Conservation (phyloP, 2,113 vertebrate genomes). For the Serilophus lunatus region DNA sequence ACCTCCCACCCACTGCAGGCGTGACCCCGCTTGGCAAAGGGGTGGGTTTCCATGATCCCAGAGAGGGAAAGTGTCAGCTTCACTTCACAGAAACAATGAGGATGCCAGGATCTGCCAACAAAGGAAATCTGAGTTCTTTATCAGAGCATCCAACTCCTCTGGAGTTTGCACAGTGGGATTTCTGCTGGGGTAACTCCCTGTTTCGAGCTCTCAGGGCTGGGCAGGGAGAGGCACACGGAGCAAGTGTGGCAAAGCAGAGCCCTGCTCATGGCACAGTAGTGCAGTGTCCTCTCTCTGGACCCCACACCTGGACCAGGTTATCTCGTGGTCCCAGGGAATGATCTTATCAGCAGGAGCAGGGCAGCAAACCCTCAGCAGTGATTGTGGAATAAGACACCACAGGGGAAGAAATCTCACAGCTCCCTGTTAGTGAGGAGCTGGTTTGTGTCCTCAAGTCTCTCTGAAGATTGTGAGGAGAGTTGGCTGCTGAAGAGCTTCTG, state of each 20-base stretch:
- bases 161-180: neutral
- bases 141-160: neutral
- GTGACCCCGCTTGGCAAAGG: neutral
- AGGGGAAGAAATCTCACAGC: neutral
- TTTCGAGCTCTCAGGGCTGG: neutral
- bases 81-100: neutral
- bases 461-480: neutral
- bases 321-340: neutral
- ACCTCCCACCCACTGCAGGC: neutral
- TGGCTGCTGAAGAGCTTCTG: neutral
- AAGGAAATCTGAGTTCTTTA: neutral
- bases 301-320: neutral
- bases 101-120: neutral
- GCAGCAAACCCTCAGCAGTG: neutral
- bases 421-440: neutral
- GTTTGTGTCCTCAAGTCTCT: neutral
- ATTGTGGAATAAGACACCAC: neutral
- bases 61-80: neutral
- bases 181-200: neutral
- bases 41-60: neutral
- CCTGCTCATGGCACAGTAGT: neutral
- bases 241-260: fast-evolving
- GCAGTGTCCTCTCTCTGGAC: neutral
- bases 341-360: neutral
- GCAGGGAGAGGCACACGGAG: neutral